Base-by-base conservation (phyloP, 35 echinoderm and acorn worm genomes). In the Ptychodera flava region DNA sequence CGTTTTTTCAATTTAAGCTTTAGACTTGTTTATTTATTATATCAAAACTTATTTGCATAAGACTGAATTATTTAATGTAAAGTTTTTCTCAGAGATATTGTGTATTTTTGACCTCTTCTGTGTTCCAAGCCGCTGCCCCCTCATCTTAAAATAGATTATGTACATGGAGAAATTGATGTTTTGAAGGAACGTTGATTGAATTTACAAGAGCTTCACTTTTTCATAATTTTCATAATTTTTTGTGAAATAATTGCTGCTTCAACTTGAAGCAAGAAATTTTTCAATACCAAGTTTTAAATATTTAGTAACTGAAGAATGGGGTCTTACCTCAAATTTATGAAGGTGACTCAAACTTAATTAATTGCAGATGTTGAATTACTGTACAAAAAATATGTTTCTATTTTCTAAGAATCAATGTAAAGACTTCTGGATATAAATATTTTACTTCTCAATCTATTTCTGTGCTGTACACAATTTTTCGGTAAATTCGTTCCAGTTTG, bases 181-280 rank as follows among this genome's bases (percentile, higher is more conserved):
- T 64, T 12, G 22, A 12, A n/a, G 45, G 45, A 22, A 64, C 6
- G 22, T 12, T 64, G 45, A 22, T 64, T 64, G 45, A 64, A 64
- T 64, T 64, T 64, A 64, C 45, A 64, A 64, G n/a, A 64, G 45
- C 45, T 64, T 64, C 45, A 64, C 45, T 64, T 64, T 64, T 64
- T 64, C 45, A 64, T 64, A 64, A 64, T 64, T 64, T 64, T 64
- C 45, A 64, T 64, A 64, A 64, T 64, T 64, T n/a, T n/a, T 64
- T 64, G 45, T 64, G 45, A 64, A 64, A 64, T 64, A 64, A 12
- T 64, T 64, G 45, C 45, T 64, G 45, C 45, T 64, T 64, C 45
- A 22, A 64, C 6, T n/a, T 12, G 45, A 22, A 64, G 45, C 45
- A 64, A 12, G 45, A 64, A 64, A n/a, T 22, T 64, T 64, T 64